These are phyloP conservation scores for Ceratosolen solmsi DNA, from an alignment of 1,140 invertebrate species.

Conservation along the genomic window DNA sequence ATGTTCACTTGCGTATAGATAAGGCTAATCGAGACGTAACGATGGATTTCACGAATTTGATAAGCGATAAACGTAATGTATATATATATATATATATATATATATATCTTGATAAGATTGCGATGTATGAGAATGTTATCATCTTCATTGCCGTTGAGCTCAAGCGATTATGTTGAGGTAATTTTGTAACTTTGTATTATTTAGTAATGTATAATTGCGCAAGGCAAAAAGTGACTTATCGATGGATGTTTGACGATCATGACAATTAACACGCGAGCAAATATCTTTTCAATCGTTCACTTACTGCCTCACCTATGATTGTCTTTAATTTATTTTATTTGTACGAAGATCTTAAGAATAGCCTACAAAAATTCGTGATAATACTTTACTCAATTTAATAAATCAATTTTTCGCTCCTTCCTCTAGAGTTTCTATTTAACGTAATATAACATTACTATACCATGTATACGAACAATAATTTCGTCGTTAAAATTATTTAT, in stretches of 20 bases:
- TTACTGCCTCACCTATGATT: too few species aligned
- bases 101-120: conserved; percentile 24
- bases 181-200: conserved; percentile 27
- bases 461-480: too few species aligned
- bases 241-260: background rate
- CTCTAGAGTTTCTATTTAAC: too few species aligned
- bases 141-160: background rate
- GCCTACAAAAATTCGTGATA: too few species aligned
- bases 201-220: background rate
- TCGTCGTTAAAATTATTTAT: too few species aligned
- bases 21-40: conserved; percentile 32
- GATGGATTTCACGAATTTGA: conserved; percentile 36
- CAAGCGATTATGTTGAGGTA: background rate
- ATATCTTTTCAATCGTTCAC: background rate
- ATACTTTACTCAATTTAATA: too few species aligned
- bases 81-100: too few species aligned
- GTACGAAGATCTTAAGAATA: too few species aligned
- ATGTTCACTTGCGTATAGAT: conserved; percentile 32
- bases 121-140: background rate
- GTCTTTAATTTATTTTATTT: too few species aligned
- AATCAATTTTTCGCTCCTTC: too few species aligned
- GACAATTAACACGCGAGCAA: conserved; percentile 19
- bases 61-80: conserved; percentile 16
- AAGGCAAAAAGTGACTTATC: background rate
- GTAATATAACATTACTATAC: too few species aligned